Evolutionary conservation across 2,888 invertebrate genomes (phyloP), one percentile per base, ranked within the genome.

Genomic region (Diarsia mendica): DNA sequence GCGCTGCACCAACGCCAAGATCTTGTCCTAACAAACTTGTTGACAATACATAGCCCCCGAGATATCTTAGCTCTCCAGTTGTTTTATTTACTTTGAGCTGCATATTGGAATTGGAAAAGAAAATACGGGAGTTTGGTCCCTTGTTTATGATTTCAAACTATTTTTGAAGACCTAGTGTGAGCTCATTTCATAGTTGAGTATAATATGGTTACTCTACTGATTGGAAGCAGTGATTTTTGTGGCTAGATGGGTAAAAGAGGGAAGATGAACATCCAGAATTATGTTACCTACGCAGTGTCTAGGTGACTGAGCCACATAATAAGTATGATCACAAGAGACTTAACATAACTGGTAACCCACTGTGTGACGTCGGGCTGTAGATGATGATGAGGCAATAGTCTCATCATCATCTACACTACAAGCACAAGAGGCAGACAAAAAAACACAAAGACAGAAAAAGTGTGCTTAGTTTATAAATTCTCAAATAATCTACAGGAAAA

Each of bases 11-110:
- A 53, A 68, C 65, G 77, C 82, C 85, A 83, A 83, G 82, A 73
- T 80, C 58, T 80, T 76, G 64, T 85, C 76, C 72, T 73, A 81
- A 85, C 77, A 85, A 85, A 85, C 85, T 85, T 76, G 85, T 83
- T 81, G 77, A 85, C 77, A 73, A 73, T 82, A 84, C 81, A 80
- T 71, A 77, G 77, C 58, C 58, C 53, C 51, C 55, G 61, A 80
- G 70, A 76, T 80, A 81, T 71, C 68, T 75, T 28, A 58, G 58
- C 33, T 81, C 20, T 80, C 20, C 51, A 72, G 67, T 68, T 79
- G 72, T 73, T 81, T 70, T 81, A 72, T 84, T 68, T 76, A 82
- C 60, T 81, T 72, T 80, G 23, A 60, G 71, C 70, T 73, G 65
- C 58, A 66, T 76, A 77, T 63, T 72, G 65, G 69, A 61, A 68